These are phyloP conservation scores for Chalcosyrphus nemorum DNA, from an alignment of 2,888 invertebrate genomes.

Conservation along the genomic window DNA sequence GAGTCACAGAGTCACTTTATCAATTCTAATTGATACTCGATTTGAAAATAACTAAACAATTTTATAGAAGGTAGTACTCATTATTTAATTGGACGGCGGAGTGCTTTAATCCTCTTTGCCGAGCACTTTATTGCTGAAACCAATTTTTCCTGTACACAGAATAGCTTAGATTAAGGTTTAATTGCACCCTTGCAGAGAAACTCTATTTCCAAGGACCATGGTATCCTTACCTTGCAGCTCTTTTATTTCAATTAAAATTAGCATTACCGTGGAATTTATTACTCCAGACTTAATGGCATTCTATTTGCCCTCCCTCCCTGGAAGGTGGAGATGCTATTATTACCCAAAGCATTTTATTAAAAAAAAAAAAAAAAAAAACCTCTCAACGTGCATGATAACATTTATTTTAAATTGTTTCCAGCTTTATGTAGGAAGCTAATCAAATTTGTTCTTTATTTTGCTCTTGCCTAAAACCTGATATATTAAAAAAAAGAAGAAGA, in stretches of 20 bases:
- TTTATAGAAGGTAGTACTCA: slow-evolving; percentile 32
- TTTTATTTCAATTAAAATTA: slow-evolving; percentile 67
- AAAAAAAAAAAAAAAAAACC: background rate
- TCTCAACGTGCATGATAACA: slow-evolving; percentile 2
- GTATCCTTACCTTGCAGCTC: slow-evolving; percentile 49
- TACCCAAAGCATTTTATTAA: background rate
- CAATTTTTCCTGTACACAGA: slow-evolving; percentile 31
- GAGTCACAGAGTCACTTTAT: background rate
- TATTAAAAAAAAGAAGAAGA: too few species aligned
- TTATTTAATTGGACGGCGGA: slow-evolving; percentile 47
- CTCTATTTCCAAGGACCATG: slow-evolving; percentile 38
- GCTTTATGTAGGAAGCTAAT: too few species aligned
- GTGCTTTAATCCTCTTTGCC: slow-evolving; percentile 50
- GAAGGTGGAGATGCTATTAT: background rate
- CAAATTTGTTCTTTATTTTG: too few species aligned
- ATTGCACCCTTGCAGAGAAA: slow-evolving; percentile 44
- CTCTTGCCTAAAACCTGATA: too few species aligned
- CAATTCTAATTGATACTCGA: slow-evolving; percentile 14
- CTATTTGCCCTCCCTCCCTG: slow-evolving; percentile 29
- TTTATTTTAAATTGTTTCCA: too few species aligned
- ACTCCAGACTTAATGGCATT: slow-evolving; percentile 46
- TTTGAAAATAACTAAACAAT: slow-evolving; percentile 36
- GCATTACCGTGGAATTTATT: slow-evolving; percentile 58
- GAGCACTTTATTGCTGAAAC: slow-evolving; percentile 35
- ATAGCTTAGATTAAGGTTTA: slow-evolving; percentile 52